Base-by-base conservation (phyloP, 1,140 invertebrate species). In the Magallana ariakensis region DNA sequence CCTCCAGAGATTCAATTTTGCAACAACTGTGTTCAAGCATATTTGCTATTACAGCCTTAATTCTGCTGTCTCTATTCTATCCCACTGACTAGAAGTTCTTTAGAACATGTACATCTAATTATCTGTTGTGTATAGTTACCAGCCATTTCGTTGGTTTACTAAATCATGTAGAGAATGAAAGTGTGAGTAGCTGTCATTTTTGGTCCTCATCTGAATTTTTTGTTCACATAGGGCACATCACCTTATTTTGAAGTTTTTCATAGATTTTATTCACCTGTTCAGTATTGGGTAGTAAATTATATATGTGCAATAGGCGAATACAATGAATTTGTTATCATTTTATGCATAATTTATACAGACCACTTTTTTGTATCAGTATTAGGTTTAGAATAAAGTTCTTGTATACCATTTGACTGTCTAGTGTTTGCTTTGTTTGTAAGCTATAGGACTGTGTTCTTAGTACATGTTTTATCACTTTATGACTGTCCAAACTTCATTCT, bases 351-450 rank as follows among this genome's bases (percentile, higher is more conserved):
- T 75, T 75, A 75, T 75, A 75, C 66, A 46, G 66, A 75, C 66
- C 66, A 75, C 66, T 75, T 75, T 60, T 75, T 75, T 75, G 66
- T 75, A 75, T 26, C 66, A 75, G 66, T 75, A 75, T 75, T 75
- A 75, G 66, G 66, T 75, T 75, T 75, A 75, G 66, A 75, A 75
- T 75, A 75, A 75, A 75, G 66, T 75, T 75, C 66, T 75, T 75
- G 66, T 75, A 75, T 75, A 75, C 66, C 33, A 46, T 46, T 46
- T 46, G 33, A 75, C 19, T 66, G 8, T n/a, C 13, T 19, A 5
- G 19, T 16, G 58, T 62, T 62, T 8, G 19, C 19, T 62, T 19
- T 62, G 16, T 1, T n/a, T 62, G 16, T 62, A 62, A 62, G 33
- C 33, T 46, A 46, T 46, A 46, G 33, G 2, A 4, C 5, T 46